phyloP scores from a whole-genome alignment of 2,888 invertebrate genomes.

The Brachyptera putata region DNA sequence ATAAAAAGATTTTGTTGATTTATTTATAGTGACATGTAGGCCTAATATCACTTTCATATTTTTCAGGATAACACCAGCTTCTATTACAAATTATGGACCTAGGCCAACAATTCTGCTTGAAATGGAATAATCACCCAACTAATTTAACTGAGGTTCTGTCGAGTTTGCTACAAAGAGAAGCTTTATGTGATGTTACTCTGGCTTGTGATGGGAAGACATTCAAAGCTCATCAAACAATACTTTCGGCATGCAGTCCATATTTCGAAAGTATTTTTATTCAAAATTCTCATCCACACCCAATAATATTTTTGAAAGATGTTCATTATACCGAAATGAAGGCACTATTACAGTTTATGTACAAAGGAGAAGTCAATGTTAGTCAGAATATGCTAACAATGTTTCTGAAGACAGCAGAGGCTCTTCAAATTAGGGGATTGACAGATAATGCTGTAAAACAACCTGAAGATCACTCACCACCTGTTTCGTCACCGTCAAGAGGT shows the following conservation, averaged over 20 bases:
- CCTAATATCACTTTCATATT: conserved; percentile 20
- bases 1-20: neutral
- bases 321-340: conserved; percentile 85
- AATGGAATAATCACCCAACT: conserved; percentile 92
- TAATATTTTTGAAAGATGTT: conserved; percentile 90
- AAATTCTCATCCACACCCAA: conserved; percentile 85
- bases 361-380: conserved; percentile 85
- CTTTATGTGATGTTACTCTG: conserved; percentile 87
- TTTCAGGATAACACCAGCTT: conserved; percentile 24
- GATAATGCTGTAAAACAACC: conserved; percentile 67
- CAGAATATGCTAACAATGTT: conserved; percentile 87
- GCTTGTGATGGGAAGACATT: conserved; percentile 76
- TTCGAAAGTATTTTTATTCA: conserved; percentile 88
- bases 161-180: conserved; percentile 81
- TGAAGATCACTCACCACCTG: conserved; percentile 41
- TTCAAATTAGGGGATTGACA: conserved; percentile 84
- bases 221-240: conserved; percentile 87
- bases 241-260: conserved; percentile 91
- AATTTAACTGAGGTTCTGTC: conserved; percentile 87
- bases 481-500: conserved; percentile 42
- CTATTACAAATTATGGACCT: conserved; percentile 47
- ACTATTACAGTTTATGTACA: conserved; percentile 89
- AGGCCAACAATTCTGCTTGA: conserved; percentile 80
- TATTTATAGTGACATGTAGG: no score
- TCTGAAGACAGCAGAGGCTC: conserved; percentile 86